Evolutionary conservation across 30 jellyfish, hydroid and myxozoan genomes (phyloP).

Genomic region (Rhopilema esculentum): DNA sequence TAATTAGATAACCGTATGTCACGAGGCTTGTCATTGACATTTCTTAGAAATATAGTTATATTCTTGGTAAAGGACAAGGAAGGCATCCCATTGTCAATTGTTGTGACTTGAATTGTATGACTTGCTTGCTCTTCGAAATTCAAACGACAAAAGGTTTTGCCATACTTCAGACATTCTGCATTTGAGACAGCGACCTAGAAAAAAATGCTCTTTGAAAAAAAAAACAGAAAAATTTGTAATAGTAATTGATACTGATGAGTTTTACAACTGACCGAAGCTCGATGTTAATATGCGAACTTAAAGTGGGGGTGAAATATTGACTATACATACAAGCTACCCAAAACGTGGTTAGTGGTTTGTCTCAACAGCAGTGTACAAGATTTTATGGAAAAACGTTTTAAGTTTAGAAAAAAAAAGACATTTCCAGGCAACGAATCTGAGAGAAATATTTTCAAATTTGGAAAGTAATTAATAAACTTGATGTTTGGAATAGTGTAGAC

Average conservation of each 20-base stretch:
- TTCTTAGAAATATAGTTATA: slow-evolving; percentile 52
- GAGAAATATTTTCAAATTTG: too few relatives aligned
- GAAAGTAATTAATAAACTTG: too few relatives aligned
- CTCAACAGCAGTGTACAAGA: too few relatives aligned
- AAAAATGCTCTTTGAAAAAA: background rate
- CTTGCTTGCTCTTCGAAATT: slow-evolving; percentile 56
- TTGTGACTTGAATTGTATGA: slow-evolving; percentile 34
- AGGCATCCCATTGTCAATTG: slow-evolving; percentile 85
- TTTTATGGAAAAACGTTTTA: too few relatives aligned
- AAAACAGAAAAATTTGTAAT: background rate
- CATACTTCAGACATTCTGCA: slow-evolving; percentile 60
- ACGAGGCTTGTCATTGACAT: slow-evolving; percentile 88
- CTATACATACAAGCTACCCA: too few relatives aligned
- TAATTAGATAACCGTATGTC: slow-evolving; percentile 64
- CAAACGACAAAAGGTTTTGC: slow-evolving; percentile 60
- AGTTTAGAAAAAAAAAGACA: too few relatives aligned
- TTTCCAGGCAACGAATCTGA: too few relatives aligned
- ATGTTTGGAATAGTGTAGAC: too few relatives aligned
- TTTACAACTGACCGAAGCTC: too few relatives aligned
- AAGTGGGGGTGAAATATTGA: too few relatives aligned
- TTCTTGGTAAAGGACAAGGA: slow-evolving; percentile 62
- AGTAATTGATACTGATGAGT: background rate
- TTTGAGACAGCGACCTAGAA: slow-evolving; percentile 76
- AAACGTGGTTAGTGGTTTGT: too few relatives aligned
- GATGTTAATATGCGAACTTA: too few relatives aligned